Conservation (phyloP, 2,888 invertebrate species). For the Dynastes grantii region DNA sequence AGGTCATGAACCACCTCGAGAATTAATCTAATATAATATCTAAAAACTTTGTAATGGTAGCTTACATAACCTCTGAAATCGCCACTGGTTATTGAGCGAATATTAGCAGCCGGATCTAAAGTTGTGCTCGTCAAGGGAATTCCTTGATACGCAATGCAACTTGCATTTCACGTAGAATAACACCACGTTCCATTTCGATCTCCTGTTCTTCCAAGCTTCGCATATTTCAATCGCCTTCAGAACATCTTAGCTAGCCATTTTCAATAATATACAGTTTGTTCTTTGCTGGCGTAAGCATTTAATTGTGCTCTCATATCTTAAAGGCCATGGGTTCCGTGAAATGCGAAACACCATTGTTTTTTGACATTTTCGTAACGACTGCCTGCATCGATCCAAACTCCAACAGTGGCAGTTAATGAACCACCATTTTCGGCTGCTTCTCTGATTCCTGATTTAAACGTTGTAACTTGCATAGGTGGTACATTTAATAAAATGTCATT, state of each 20-base stretch:
- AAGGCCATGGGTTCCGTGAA: conserved; percentile 99
- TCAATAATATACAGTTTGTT: conserved; percentile 97
- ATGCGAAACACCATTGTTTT: conserved; percentile 98
- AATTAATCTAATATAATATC: no score
- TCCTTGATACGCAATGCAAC: conserved; percentile 95
- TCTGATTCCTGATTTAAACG: conserved; percentile 86
- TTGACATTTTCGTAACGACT: conserved; percentile 94
- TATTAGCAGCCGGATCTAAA: conserved; percentile 67
- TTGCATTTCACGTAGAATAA: conserved; percentile 99
- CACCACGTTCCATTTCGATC: conserved; percentile 97
- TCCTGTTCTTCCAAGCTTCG: conserved; percentile 88
- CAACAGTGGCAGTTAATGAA: conserved; percentile 96
- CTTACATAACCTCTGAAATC: conserved; percentile 92
- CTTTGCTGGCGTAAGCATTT: conserved; percentile 99
- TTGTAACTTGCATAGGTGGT: conserved; percentile 92
- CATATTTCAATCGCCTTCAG: conserved; percentile 95
- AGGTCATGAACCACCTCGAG: no score
- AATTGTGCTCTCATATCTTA: conserved; percentile 98
- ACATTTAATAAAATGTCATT: conserved; percentile 88
- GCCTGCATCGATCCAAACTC: conserved; percentile 99
- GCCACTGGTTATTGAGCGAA: conserved; percentile 78
- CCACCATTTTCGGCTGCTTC: conserved; percentile 98
- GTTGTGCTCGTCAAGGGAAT: conserved; percentile 97
- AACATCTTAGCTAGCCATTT: conserved; percentile 97
- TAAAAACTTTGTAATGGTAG: conserved; percentile 84